Percentiles rank a stretch among this genome's conserved stretches.
Conservation (phyloP, 2,797 vertebrate species). For the Anguilla megastoma region DNA sequence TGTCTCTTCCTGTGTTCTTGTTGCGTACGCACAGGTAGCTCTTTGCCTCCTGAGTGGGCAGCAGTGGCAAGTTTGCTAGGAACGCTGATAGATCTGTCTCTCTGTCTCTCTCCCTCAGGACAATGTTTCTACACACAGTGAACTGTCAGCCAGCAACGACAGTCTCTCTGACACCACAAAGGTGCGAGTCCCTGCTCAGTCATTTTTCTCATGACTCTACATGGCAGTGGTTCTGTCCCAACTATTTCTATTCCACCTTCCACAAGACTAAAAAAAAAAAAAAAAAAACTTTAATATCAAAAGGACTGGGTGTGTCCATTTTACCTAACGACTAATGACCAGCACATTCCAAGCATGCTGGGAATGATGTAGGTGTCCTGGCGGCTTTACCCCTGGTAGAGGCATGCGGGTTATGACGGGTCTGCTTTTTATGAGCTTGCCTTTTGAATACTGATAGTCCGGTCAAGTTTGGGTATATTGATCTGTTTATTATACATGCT, state of each 20-base stretch:
- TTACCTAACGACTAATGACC: no score
- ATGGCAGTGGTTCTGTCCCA: background rate
- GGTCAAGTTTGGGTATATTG: background rate
- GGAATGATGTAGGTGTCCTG: background rate
- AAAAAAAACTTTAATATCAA: no score
- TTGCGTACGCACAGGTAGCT: conserved; percentile 9
- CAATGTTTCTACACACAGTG: background rate
- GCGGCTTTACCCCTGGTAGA: no score
- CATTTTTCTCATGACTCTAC: background rate
- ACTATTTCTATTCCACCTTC: no score
- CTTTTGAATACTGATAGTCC: background rate
- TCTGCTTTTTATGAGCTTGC: background rate
- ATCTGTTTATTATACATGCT: background rate
- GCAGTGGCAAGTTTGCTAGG: background rate
- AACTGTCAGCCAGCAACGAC: conserved; percentile 39
- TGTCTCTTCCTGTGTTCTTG: background rate
- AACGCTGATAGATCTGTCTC: background rate
- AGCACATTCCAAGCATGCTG: no score
- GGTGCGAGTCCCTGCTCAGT: conserved; percentile 43
- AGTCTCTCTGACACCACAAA: conserved; percentile 51
- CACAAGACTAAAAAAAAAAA: no score
- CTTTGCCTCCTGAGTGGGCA: background rate
- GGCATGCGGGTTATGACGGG: no score
- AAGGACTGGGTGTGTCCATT: no score
- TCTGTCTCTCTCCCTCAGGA: conserved; percentile 17